Conservation (phyloP, 2,797 vertebrate species). For the Chrosomus eos region DNA sequence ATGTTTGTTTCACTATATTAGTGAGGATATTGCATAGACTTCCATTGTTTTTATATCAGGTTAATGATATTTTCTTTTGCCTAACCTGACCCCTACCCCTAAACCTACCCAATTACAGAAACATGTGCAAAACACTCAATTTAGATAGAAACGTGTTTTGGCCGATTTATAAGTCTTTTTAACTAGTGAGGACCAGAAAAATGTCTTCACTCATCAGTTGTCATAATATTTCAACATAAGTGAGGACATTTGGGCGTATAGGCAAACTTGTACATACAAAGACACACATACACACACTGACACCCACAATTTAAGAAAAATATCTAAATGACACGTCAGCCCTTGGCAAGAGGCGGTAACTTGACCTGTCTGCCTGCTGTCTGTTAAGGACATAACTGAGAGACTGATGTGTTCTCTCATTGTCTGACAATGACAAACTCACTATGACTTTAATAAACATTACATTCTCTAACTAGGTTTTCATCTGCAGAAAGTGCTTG, state of each 20-base stretch:
- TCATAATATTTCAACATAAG: not conserved
- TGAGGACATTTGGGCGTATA: not conserved
- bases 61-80: not conserved
- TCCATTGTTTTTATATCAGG: not conserved
- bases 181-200: not conserved
- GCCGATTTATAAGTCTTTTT: not conserved
- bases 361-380: conserved; percentile 15
- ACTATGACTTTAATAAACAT: not conserved
- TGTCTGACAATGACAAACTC: conserved; percentile 3
- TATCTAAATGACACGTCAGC: conserved; percentile 9
- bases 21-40: not conserved
- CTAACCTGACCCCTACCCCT: not conserved
- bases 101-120: not conserved
- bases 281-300: not conserved
- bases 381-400: conserved; percentile 15
- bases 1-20: not conserved
- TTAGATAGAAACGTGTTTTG: not conserved
- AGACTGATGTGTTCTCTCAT: conserved; percentile 5
- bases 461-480: not conserved
- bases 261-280: not conserved
- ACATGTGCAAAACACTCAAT: not conserved
- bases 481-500: not conserved
- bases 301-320: conserved; percentile 18
- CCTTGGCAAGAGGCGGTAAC: conserved; percentile 10
- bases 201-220: not conserved